Evolutionary conservation across 2,888 invertebrate genomes (phyloP).

Genomic region (Caenorhabditis angaria): DNA sequence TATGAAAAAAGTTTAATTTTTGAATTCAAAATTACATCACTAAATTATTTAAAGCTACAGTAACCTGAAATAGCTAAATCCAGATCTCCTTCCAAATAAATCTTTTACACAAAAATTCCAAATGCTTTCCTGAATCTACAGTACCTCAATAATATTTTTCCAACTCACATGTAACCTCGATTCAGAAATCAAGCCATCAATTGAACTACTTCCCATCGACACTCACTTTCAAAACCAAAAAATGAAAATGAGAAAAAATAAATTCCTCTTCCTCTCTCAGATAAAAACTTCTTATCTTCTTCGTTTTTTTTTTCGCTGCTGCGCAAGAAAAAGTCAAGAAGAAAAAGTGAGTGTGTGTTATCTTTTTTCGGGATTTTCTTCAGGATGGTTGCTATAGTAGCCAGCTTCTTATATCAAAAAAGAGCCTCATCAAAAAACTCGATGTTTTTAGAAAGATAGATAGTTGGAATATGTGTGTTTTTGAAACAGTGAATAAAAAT

Average conservation of each 20-base stretch:
- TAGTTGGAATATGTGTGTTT: constrained; percentile 6
- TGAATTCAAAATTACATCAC: no score
- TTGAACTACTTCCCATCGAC: constrained; percentile 10
- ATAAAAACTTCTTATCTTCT: not conserved
- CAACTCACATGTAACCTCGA: constrained; percentile 37
- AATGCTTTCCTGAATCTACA: not conserved
- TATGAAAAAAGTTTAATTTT: no score
- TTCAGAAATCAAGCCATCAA: constrained; percentile 32
- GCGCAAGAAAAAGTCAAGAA: not conserved
- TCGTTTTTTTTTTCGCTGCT: no score
- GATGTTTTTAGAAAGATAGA: constrained; percentile 12
- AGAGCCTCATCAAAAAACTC: constrained; percentile 3
- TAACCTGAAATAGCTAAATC: no score
- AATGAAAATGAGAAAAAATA: constrained; percentile 1
- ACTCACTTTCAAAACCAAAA: constrained; percentile 13
- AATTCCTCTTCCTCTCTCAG: no score
- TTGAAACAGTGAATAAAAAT: not conserved
- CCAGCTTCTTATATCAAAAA: constrained; percentile 3
- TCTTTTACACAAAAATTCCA: not conserved
- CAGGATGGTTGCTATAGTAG: constrained; percentile 33
- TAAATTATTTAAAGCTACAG: no score
- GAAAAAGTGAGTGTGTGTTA: constrained; percentile 9
- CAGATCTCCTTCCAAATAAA: not conserved
- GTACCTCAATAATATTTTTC: not conserved
- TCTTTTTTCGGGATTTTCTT: constrained; percentile 13